Percentiles rank a stretch among this genome's conserved stretches.
Evolutionary conservation across 2,888 invertebrate genomes (phyloP).

Genomic region (Aelia acuminata): DNA sequence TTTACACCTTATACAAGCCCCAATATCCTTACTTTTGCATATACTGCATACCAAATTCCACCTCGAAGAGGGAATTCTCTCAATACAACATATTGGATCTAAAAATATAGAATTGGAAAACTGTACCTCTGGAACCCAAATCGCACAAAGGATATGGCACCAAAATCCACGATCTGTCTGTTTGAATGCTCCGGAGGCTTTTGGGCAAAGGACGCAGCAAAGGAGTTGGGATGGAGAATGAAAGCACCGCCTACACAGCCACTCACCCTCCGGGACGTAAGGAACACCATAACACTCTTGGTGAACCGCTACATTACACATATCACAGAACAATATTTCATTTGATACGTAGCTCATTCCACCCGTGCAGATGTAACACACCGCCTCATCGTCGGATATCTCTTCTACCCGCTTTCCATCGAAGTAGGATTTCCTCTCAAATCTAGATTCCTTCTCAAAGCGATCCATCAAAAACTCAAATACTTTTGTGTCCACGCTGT

Average conservation of each 20-base stretch:
- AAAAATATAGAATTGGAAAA: slow-evolving; percentile 97
- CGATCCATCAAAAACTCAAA: slow-evolving; percentile 96
- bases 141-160: slow-evolving; percentile 98
- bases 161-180: slow-evolving; percentile 95
- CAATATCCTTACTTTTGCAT: slow-evolving; percentile 91
- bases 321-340: slow-evolving; percentile 98
- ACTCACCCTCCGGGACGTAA: slow-evolving; percentile 97
- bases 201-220: slow-evolving; percentile 96
- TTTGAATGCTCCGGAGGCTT: slow-evolving; percentile 97
- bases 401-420: slow-evolving; percentile 72
- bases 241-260: slow-evolving; percentile 95
- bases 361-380: slow-evolving; percentile 98
- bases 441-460: slow-evolving; percentile 96
- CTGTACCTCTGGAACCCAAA: slow-evolving; percentile 98
- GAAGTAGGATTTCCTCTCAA: slow-evolving; percentile 76
- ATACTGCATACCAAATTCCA: slow-evolving; percentile 98
- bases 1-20: slow-evolving; percentile 98
- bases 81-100: slow-evolving; percentile 97
- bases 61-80: slow-evolving; percentile 93
- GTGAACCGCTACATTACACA: slow-evolving; percentile 99
- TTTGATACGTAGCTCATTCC: slow-evolving; percentile 99
- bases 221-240: slow-evolving; percentile 96
- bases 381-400: slow-evolving; percentile 96
- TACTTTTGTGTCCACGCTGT: slow-evolving; percentile 85
- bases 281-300: slow-evolving; percentile 99